Evolutionary conservation across 2,113 vertebrate genomes (phyloP).

Genomic region (Arizona elegans): DNA sequence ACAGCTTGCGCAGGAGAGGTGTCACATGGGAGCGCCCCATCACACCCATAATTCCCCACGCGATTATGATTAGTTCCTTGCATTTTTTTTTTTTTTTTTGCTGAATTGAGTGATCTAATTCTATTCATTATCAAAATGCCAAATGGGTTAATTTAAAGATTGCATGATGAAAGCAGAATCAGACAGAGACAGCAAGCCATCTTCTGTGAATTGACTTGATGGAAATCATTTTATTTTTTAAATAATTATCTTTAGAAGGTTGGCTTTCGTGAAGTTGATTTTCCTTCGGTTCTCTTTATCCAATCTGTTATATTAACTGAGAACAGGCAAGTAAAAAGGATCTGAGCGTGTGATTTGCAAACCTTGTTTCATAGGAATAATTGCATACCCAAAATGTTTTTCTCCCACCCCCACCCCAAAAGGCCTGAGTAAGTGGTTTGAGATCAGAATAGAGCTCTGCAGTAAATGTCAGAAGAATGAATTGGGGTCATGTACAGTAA

Average conservation of each 20-base stretch:
- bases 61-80: not conserved
- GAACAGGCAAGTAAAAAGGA: constrained; percentile 12
- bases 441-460: constrained; percentile 23
- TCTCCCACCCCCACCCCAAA: not conserved
- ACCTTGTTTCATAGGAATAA: not conserved
- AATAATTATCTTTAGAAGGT: not conserved
- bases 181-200: not conserved
- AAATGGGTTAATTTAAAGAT: not conserved
- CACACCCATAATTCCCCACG: too few species aligned
- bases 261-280: not conserved
- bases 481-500: constrained; percentile 51
- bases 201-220: not conserved
- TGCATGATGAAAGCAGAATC: not conserved
- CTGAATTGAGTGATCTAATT: not conserved
- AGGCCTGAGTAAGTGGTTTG: not conserved
- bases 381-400: constrained; percentile 1
- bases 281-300: not conserved
- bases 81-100: not conserved
- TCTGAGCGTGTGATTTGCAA: constrained; percentile 10
- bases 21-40: too few species aligned
- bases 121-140: not conserved
- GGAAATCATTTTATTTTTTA: not conserved
- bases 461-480: constrained; percentile 58
- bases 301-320: not conserved
- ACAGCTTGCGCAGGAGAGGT: too few species aligned